phyloP scores from a whole-genome alignment of 2,797 vertebrate genomes.

The Gymnocypris eckloni region DNA sequence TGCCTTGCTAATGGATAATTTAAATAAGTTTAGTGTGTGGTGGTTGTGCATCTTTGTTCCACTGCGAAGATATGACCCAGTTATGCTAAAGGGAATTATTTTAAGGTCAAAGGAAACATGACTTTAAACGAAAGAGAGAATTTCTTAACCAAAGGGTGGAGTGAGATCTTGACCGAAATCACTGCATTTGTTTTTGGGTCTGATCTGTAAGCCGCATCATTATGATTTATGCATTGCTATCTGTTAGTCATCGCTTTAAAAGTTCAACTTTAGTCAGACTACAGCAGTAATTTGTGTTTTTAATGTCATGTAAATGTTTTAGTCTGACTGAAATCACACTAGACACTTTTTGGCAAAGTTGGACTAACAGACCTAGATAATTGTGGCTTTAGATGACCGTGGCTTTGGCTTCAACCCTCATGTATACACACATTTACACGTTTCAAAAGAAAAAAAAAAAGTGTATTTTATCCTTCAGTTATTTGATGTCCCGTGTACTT shows the following conservation, averaged over 20 bases:
- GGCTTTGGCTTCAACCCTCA: background rate
- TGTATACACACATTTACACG: background rate
- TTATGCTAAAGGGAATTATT: constrained; percentile 38
- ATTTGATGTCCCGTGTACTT: background rate
- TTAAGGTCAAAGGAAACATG: constrained; percentile 26
- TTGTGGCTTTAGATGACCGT: background rate
- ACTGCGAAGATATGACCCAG: constrained; percentile 6
- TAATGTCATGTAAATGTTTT: background rate
- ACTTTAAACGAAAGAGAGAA: constrained; percentile 22
- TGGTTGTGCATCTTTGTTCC: constrained; percentile 58
- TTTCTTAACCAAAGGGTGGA: background rate
- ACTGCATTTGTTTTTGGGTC: background rate
- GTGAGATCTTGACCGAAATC: background rate
- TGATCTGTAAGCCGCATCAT: background rate
- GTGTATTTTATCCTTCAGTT: background rate
- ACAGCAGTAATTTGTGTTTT: background rate
- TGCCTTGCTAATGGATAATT: constrained; percentile 51
- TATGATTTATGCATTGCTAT: background rate
- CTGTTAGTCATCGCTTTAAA: background rate
- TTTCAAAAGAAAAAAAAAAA: too few species aligned
- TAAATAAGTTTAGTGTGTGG: constrained; percentile 67
- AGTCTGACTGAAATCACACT: background rate
- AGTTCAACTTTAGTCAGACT: background rate
- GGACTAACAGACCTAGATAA: background rate
- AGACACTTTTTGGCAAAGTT: too few species aligned